phyloP scores from a whole-genome alignment of 1,140 invertebrate genomes.

The Panagrolaimus sp. region DNA sequence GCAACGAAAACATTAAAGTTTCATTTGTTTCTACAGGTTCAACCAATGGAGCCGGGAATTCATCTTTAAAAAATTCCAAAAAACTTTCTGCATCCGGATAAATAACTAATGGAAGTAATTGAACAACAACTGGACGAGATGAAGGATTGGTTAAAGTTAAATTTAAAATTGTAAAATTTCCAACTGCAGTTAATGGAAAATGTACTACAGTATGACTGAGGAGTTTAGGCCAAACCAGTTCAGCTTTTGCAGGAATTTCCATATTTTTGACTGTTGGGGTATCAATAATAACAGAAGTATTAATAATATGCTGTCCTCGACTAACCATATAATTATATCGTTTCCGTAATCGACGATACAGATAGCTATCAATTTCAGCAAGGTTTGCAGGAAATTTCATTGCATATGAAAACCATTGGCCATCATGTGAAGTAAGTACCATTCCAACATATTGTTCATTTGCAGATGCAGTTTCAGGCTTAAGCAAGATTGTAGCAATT shows the following conservation, averaged over 20 bases:
- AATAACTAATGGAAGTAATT: slow-evolving; percentile 63
- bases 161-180: slow-evolving; percentile 69
- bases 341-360: slow-evolving; percentile 61
- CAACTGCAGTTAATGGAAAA: slow-evolving; percentile 77
- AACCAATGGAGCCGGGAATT: slow-evolving; percentile 41
- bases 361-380: slow-evolving; percentile 63
- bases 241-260: slow-evolving; percentile 60
- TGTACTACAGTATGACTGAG: slow-evolving; percentile 63
- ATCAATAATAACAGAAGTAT: slow-evolving; percentile 72
- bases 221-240: slow-evolving; percentile 71
- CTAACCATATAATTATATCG: slow-evolving; percentile 60
- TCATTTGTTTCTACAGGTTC: slow-evolving; percentile 58
- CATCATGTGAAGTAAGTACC: slow-evolving; percentile 64
- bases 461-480: slow-evolving; percentile 69
- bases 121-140: slow-evolving; percentile 62
- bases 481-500: slow-evolving; percentile 68
- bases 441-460: slow-evolving; percentile 73
- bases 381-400: slow-evolving; percentile 67
- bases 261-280: slow-evolving; percentile 67
- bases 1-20: slow-evolving; percentile 62
- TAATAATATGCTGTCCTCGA: slow-evolving; percentile 62
- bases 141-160: slow-evolving; percentile 64
- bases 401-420: slow-evolving; percentile 71
- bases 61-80: slow-evolving; percentile 60
- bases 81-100: slow-evolving; percentile 64